phyloP scores from a whole-genome alignment of 2,113 vertebrate genomes.

The Podarcis muralis region DNA sequence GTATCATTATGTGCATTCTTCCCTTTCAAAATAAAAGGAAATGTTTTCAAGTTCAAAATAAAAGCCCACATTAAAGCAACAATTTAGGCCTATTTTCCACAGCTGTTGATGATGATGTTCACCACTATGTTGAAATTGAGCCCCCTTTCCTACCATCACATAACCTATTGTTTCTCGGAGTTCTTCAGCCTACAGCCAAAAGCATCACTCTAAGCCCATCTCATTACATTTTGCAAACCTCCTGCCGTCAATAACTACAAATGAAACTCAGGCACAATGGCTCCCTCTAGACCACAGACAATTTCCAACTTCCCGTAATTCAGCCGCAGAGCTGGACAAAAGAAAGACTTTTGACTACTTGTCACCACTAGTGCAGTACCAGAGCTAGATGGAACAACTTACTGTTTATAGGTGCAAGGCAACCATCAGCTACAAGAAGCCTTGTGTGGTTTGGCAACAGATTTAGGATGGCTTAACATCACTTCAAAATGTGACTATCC shows the following conservation, averaged over 20 bases:
- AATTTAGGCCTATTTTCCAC: neutral
- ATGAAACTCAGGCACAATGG: conserved; percentile 55
- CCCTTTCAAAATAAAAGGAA: neutral
- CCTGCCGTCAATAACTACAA: conserved; percentile 66
- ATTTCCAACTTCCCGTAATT: conserved; percentile 50
- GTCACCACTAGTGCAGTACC: conserved; percentile 40
- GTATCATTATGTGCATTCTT: neutral
- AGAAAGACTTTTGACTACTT: conserved; percentile 50
- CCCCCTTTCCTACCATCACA: neutral
- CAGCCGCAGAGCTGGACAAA: conserved; percentile 48
- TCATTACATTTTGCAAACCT: conserved; percentile 71
- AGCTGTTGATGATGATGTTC: neutral
- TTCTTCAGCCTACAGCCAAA: conserved; percentile 24
- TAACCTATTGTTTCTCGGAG: neutral
- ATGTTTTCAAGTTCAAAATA: neutral
- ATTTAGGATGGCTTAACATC: neutral
- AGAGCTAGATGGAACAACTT: conserved; percentile 45
- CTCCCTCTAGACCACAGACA: conserved; percentile 65
- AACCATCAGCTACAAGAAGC: conserved; percentile 24
- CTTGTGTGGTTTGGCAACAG: neutral
- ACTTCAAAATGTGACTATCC: neutral
- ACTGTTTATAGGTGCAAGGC: conserved; percentile 22
- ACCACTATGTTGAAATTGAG: neutral
- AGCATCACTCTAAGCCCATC: conserved; percentile 53
- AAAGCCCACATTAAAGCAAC: neutral